Base-by-base conservation (phyloP, 2,113 vertebrate species). In the Romanogobio albipinnatus region DNA sequence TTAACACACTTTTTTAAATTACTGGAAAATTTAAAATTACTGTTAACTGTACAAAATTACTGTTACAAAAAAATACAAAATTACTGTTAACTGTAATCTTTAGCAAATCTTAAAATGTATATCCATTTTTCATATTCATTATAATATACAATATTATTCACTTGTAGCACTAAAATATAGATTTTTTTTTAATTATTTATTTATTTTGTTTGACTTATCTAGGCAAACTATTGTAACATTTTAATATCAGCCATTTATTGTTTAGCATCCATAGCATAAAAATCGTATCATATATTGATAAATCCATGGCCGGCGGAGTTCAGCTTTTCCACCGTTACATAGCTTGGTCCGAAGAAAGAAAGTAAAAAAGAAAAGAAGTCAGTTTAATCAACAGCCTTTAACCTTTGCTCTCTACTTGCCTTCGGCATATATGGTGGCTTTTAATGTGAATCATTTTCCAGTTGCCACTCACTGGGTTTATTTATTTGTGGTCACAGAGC, bases 351-450 rank as follows among this genome's bases (percentile, higher is more conserved):
- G 43, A 66, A 36, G 3, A 36, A 82, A 85, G 26, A 66, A 68
- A n/a, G 24, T 14, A 33, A 8, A 45, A 14, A 24, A 33, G 14
- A 36, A 75, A 73, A 77, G 9, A 82, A 84, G 71, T 82, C 33
- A 10, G 64, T 74, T 81, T 86, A 84, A 88, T 86, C 85, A 86
- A 79, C 24, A 74, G 39, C 33, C 61, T 82, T 86, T 82, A 82
- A 86, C 85, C 85, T 88, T 84, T 73, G 47, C 66, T 78, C 15
- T 53, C 24, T n/a, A 22, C 80, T 77, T 39, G 29, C 82, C 77
- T 76, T 56, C 1, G 49, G 64, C 85, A 81, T 45, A 66, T 53
- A 70, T 29, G 29, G 24, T 62, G 76, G 24, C 43, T 88, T 86
- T 82, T 82, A 53, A 82, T 85, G 51, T 29, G 7, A 86, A 64